Evolutionary conservation across 2,797 vertebrate species (phyloP).

Genomic region (Gorsachius magnificus): DNA sequence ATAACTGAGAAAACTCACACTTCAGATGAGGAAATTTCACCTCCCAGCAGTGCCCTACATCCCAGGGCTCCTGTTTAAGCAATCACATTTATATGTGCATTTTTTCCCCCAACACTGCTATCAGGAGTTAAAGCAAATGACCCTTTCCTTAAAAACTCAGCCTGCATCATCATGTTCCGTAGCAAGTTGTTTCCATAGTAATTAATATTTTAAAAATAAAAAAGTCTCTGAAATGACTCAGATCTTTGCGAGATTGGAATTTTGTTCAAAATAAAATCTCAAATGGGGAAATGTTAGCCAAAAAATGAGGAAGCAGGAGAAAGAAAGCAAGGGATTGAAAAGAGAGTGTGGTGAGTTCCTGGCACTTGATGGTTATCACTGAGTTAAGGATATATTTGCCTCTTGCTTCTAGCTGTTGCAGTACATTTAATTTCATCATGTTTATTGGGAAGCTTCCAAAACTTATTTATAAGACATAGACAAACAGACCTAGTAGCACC

Average conservation of each 20-base stretch:
- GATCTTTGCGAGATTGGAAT: not conserved
- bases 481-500: not conserved
- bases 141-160: not conserved
- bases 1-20: not conserved
- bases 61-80: not conserved
- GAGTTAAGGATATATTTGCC: not conserved
- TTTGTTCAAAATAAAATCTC: not conserved
- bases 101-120: not conserved
- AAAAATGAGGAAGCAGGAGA: not conserved
- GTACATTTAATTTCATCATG: not conserved
- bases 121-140: not conserved
- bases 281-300: fast-evolving
- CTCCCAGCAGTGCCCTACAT: not conserved
- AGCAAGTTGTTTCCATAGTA: not conserved
- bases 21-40: not conserved
- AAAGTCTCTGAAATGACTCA: not conserved
- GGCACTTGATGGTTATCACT: not conserved
- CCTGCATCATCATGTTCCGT: not conserved
- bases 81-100: not conserved
- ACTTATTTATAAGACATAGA: not conserved
- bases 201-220: not conserved
- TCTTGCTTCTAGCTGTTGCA: not conserved
- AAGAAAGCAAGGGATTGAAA: not conserved
- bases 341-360: not conserved
- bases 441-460: not conserved